A percentile compares a stretch with the other conserved stretches of the same genome.
Conservation (phyloP, 53 echinoderm and acorn worm species). For the Astropecten irregularis region DNA sequence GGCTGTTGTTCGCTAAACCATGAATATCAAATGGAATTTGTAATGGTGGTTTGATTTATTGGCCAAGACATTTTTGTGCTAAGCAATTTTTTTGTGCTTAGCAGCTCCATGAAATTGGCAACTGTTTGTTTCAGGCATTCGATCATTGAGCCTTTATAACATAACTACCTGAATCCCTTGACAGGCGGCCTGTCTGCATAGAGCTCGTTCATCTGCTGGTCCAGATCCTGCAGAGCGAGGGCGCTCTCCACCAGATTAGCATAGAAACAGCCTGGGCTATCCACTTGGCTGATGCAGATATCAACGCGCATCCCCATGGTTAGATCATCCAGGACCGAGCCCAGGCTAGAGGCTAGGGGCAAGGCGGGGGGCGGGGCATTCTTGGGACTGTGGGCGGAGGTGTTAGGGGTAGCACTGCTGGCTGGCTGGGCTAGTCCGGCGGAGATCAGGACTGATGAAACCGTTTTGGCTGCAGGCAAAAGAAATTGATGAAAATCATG, state of each 20-base stretch:
- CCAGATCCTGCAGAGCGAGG: background rate
- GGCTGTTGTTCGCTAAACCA: too few species aligned
- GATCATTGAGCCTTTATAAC: too few species aligned
- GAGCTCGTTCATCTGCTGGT: background rate
- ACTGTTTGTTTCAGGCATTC: too few species aligned
- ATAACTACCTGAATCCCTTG: constrained; percentile 28
- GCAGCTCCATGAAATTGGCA: too few species aligned
- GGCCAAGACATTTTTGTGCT: too few species aligned
- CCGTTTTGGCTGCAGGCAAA: background rate
- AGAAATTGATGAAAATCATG: too few species aligned
- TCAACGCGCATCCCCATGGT: background rate
- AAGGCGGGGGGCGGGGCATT: background rate
- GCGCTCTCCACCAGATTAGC: background rate
- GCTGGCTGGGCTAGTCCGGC: constrained; percentile 31
- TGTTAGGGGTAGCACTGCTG: background rate
- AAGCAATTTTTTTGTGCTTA: too few species aligned
- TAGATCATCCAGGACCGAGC: background rate
- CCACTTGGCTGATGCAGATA: constrained; percentile 38
- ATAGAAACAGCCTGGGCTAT: constrained; percentile 43
- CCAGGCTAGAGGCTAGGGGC: constrained; percentile 7
- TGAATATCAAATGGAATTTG: too few species aligned
- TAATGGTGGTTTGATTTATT: too few species aligned
- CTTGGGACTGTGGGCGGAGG: background rate
- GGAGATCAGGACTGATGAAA: constrained; percentile 9
- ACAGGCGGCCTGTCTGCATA: background rate